phyloP scores from a whole-genome alignment of 2,888 invertebrate species.

The Coleophora deauratella region DNA sequence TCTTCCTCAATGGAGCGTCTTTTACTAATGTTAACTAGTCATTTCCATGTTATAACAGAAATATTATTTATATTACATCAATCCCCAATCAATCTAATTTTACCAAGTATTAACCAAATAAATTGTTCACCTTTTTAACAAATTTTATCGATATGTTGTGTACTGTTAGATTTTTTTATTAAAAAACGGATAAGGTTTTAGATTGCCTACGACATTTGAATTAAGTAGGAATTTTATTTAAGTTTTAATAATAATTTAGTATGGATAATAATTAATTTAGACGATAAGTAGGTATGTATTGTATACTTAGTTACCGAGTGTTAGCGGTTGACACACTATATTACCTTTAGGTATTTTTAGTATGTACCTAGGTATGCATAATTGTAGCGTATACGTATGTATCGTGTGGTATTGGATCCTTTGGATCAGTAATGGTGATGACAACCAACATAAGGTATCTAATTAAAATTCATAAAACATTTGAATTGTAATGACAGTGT shows the following conservation, averaged over 20 bases:
- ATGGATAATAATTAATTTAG: constrained; percentile 12
- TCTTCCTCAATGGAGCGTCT: no score
- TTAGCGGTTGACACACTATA: no score
- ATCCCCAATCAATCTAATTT: constrained; percentile 31
- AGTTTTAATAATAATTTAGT: constrained; percentile 33
- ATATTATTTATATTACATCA: constrained; percentile 21
- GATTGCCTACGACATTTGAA: constrained; percentile 39
- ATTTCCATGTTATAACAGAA: constrained; percentile 19
- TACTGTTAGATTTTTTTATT: constrained; percentile 50
- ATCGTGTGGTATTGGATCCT: no score
- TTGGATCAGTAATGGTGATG: no score
- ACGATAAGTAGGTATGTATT: constrained; percentile 11
- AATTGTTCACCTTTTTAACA: constrained; percentile 65
- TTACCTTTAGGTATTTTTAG: no score
- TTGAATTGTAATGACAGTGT: no score
- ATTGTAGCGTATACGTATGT: no score
- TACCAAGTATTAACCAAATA: constrained; percentile 65
- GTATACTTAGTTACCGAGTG: constrained; percentile 25
- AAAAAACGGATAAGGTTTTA: constrained; percentile 45
- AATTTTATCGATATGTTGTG: constrained; percentile 69
- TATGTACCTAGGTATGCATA: no score
- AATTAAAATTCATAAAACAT: constrained; percentile 1
- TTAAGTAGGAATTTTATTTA: constrained; percentile 35
- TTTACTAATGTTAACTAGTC: constrained; percentile 28
- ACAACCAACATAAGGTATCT: constrained; percentile 10